A percentile compares a stretch with the other conserved stretches of the same genome.
Evolutionary conservation across 2,797 vertebrate genomes (phyloP).

Genomic region (Heterohyrax brucei): DNA sequence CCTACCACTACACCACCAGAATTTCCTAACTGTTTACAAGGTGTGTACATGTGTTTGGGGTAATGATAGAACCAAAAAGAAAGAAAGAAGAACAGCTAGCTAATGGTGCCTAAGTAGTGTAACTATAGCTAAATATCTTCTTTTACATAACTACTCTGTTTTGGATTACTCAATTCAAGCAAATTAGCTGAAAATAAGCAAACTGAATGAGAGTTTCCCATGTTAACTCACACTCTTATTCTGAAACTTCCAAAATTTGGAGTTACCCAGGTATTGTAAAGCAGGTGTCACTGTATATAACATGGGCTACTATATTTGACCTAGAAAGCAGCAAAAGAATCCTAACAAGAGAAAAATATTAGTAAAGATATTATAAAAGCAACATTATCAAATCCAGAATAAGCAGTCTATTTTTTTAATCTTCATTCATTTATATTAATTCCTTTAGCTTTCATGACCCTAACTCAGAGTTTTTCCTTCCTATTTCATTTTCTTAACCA

Average conservation of each 20-base stretch:
- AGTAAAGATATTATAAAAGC: slow-evolving; percentile 40
- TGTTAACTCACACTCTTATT: slow-evolving; percentile 21
- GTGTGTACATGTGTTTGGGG: not conserved
- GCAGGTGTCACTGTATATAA: not conserved
- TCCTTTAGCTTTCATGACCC: slow-evolving; percentile 38
- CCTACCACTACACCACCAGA: too few relatives aligned
- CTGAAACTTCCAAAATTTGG: slow-evolving; percentile 61
- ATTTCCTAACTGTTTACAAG: not conserved
- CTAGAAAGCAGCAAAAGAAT: slow-evolving; percentile 41
- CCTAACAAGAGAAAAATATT: slow-evolving; percentile 56
- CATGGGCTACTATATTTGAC: not conserved
- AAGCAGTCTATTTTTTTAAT: slow-evolving; percentile 44
- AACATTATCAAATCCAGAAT: slow-evolving; percentile 42
- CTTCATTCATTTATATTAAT: slow-evolving; percentile 62
- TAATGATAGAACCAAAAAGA: not conserved
- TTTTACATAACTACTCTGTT: slow-evolving; percentile 62
- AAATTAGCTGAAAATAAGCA: slow-evolving; percentile 73
- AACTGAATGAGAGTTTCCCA: not conserved
- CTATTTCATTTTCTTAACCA: slow-evolving; percentile 64
- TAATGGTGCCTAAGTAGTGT: not conserved
- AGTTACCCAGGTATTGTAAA: slow-evolving; percentile 41
- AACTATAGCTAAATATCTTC: slow-evolving; percentile 62
- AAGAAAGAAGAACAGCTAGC: slow-evolving; percentile 35
- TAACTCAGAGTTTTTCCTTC: slow-evolving; percentile 57
- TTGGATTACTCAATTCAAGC: slow-evolving; percentile 64